Evolutionary conservation across 2,888 invertebrate species (phyloP).

Genomic region (Ophraella communa): DNA sequence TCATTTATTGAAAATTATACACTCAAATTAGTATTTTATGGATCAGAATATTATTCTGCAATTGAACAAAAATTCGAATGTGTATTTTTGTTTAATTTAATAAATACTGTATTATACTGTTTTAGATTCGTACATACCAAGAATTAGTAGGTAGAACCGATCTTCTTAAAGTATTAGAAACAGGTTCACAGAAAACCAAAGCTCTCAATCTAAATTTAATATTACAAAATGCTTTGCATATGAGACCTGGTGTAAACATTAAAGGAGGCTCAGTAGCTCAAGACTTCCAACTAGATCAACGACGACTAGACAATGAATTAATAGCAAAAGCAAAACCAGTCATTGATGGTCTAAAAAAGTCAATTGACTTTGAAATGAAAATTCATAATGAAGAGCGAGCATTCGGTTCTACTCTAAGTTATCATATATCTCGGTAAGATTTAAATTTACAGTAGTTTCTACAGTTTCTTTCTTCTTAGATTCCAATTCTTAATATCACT

Average conservation of each 20-base stretch:
- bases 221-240: conserved; percentile 85
- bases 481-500: too few species aligned
- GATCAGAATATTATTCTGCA: too few species aligned
- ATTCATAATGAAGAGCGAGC: conserved; percentile 93
- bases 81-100: too few species aligned
- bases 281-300: conserved; percentile 86
- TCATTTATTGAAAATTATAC: too few species aligned
- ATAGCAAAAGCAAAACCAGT: conserved; percentile 77
- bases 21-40: too few species aligned
- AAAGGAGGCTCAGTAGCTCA: conserved; percentile 82
- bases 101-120: too few species aligned
- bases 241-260: conserved; percentile 90
- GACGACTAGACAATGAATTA: conserved; percentile 80
- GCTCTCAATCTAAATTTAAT: conserved; percentile 85
- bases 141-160: conserved; percentile 94
- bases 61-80: too few species aligned
- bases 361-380: conserved; percentile 74
- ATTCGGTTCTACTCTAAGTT: conserved; percentile 92
- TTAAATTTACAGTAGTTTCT: neutral
- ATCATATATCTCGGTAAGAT: conserved; percentile 89
- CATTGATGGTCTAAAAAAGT: conserved; percentile 73
- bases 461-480: neutral
- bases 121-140: conserved; percentile 55
- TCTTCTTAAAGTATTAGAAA: conserved; percentile 77
- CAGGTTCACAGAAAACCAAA: conserved; percentile 77